Base-by-base conservation (phyloP, 2,888 invertebrate genomes). In the Argyresthia goedartella region DNA sequence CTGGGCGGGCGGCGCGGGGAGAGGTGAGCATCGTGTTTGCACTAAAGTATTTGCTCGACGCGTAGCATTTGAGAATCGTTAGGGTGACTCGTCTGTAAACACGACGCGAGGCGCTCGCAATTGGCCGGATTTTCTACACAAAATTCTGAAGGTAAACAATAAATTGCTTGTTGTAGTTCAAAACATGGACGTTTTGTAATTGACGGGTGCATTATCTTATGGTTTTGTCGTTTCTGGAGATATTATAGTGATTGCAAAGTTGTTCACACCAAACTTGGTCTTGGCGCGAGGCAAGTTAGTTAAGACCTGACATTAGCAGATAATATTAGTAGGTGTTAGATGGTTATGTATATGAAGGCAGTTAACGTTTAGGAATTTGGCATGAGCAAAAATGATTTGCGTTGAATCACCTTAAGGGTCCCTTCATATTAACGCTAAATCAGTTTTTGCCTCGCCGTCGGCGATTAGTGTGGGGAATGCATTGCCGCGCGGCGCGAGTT, bases 401-500 rank as follows among this genome's bases (percentile, higher is more conserved):
- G n/a, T 42, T 25, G 25, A 25, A 25, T 25, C 25, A 25, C 25
- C 25, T 25, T 25, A 25, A 6, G 25, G 25, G 25, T 6, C 25
- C 6, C 25, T 25, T 25, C 6, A 25, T 25, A 25, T 25, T 2
- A 25, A 25, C 25, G 25, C 25, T 25, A 25, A 25, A 25, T 25
- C 25, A 25, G 25, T 25, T 25, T 25, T 25, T 25, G 25, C 25
- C 25, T 25, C 25, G 25, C 64, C 65, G 71, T 73, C 71, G 77
- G 73, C 68, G 70, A 76, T 84, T 81, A 50, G 50, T 50, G 52
- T 79, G 78, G 77, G 81, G 85, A 84, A 84, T 85, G 85, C 85
- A 84, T 79, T 81, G 85, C 81, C 84, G 77, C 69, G 41, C 57
- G 73, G 72, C 75, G 73, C 82, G 80, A 87, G 89, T 91, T 92